These are phyloP conservation scores for Anoncus sp. DNA, from an alignment of 2,888 invertebrate species.

Conservation along the genomic window DNA sequence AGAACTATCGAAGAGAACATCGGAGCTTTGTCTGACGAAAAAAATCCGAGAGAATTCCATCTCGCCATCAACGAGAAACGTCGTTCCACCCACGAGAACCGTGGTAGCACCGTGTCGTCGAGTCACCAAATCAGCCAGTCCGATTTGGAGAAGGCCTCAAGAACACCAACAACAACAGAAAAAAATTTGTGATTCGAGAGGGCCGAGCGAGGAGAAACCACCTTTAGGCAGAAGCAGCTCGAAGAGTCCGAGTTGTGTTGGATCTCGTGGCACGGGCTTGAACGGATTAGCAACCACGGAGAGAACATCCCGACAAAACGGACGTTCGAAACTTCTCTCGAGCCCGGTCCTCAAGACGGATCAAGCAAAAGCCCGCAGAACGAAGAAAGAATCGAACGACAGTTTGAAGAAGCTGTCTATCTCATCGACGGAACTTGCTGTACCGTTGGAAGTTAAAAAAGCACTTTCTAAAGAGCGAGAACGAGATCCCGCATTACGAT, in stretches of 20 bases:
- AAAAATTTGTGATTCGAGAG: conserved; percentile 30
- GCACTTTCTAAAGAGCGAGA: conserved; percentile 64
- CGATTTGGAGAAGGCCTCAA: conserved; percentile 59
- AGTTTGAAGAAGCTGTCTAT: conserved; percentile 79
- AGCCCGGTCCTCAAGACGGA: conserved; percentile 54
- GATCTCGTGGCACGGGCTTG: conserved; percentile 35
- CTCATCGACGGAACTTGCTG: conserved; percentile 85
- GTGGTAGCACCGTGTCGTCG: conserved; percentile 27
- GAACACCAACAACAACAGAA: conserved; percentile 34
- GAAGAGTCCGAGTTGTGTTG: conserved; percentile 45
- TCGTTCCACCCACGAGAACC: conserved; percentile 8
- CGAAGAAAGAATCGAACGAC: conserved; percentile 75
- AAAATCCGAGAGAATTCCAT: conserved; percentile 36
- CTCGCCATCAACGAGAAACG: conserved; percentile 28
- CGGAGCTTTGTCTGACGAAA: conserved; percentile 66
- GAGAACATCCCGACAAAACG: conserved; percentile 49
- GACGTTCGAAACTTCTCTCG: conserved; percentile 42
- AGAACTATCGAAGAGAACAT: conserved; percentile 66
- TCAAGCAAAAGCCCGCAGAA: conserved; percentile 65
- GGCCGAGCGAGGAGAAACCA: conserved; percentile 62
- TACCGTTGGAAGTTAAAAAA: conserved; percentile 85
- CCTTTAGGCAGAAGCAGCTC: conserved; percentile 56
- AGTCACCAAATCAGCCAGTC: conserved; percentile 65
- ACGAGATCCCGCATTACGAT: conserved; percentile 36
- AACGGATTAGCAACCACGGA: conserved; percentile 43